Base-by-base conservation (phyloP, 2,797 vertebrate species). In the Clarias platycephalus region DNA sequence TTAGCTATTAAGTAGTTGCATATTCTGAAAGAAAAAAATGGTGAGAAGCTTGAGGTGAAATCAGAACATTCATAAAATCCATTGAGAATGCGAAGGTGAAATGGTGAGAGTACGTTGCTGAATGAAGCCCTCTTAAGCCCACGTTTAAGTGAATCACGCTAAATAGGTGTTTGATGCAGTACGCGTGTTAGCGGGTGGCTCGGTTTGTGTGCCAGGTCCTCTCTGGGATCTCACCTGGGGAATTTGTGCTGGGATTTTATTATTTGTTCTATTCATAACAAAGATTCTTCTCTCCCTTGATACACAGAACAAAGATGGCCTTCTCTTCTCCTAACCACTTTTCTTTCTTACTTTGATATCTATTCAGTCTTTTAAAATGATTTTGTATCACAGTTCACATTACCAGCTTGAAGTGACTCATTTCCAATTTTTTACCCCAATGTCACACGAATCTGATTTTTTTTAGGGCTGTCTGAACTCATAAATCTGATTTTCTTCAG, bases 171-270 rank as follows among this genome's bases (percentile, higher is more conserved):
- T 85, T 87, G 82, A 62, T 88, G 89, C 81, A 76, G 71, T 79
- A 37, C 85, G 75, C 82, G 44, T 81, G 89, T 86, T 89, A 89
- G 86, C 90, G 89, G 86, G 92, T 92, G 88, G 85, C 66, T 82
- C 78, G 72, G 82, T 83, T 74, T 64, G 74, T 87, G 83, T 76
- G 71, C 80, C 87, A 72, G 84, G 37, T 79, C 31, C 64, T 79
- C 76, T 77, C 49, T 60, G 26, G 60, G 74, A 78, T 78, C 82
- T 66, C 81, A 85, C 86, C 86, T 89, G 86, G 37, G 80, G 31
- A 67, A 31, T 64, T 44, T 87, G 86, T 85, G 55, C 75, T 84
- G 84, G 77, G 72, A 82, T 86, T 87, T 88, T 89, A 81, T 88
- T 89, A 81, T 87, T 70, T 80, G 13, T 71, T 88, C 91, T 90